Base-by-base conservation (phyloP, 2,113 vertebrate species). In the Rhabdornis inornatus region DNA sequence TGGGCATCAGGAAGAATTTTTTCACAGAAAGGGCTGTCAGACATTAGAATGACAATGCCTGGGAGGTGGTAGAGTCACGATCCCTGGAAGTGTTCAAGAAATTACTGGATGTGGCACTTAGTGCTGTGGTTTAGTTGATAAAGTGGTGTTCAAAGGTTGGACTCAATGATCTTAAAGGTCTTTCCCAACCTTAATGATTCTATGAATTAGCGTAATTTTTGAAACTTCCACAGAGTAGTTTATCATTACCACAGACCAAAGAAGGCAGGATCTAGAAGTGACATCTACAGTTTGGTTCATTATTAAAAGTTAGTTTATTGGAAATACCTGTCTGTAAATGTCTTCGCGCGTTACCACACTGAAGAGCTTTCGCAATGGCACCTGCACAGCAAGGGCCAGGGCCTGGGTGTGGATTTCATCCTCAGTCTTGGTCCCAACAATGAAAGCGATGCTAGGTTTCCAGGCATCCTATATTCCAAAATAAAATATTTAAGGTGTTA, bases 361-460 rank as follows among this genome's bases (percentile, higher is more conserved):
- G 97, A 99, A 99, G 68, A 98, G 98, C 78, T 93, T 98, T 15
- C 98, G 97, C 35, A 97, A 97, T 9, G 99, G 98, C 60, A 90
- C 70, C 68, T 95, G 97, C 10, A 98, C 97, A 4, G 98, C 99
- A 31, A 97, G 68, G 24, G 92, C 50, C 55, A 99, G 91, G 10
- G 98, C 98, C 18, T 35, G 84, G 8, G 95, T 95, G 87, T 98
- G 97, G 15, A 98, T 83, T 25, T 98, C 98, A 30, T 99, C 98
- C 20, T 98, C 98, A 12, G 28, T 57, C 71, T 84, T 95, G 40
- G 79, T 89, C 47, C 97, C 99, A 42, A 98, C 97, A 77, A 99
- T 79, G 0, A 99, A 94, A 68, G 98, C 93, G 2, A 99, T 86
- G 94, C 97, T 98, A 27, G 98, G 98, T 60, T 95, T 97, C 99